Evolutionary conservation across 2,888 invertebrate genomes (phyloP).

Genomic region (Torymus texanus): DNA sequence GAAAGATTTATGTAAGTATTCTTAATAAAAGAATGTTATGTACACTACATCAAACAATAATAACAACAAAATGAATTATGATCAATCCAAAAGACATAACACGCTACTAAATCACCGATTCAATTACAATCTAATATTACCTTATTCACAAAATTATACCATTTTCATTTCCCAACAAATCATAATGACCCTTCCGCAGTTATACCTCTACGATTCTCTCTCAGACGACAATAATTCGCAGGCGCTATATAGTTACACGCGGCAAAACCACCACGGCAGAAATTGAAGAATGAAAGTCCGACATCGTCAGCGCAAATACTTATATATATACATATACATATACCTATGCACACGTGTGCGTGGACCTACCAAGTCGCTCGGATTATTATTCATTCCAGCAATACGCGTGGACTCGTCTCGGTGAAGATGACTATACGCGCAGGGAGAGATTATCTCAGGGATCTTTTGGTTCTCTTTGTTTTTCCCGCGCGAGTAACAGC

Average conservation of each 20-base stretch:
- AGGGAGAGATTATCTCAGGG: constrained; percentile 44
- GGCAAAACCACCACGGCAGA: constrained; percentile 9
- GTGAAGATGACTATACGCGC: not conserved
- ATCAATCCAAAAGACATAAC: too few relatives aligned
- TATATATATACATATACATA: too few relatives aligned
- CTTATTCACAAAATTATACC: not conserved
- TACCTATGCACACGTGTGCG: too few relatives aligned
- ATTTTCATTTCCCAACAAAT: not conserved
- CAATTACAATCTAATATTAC: too few relatives aligned
- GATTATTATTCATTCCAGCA: constrained; percentile 1
- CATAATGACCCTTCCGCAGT: not conserved
- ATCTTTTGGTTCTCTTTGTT: constrained; percentile 3
- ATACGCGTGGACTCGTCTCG: constrained; percentile 5
- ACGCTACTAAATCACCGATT: too few relatives aligned
- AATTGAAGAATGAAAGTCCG: constrained; percentile 19
- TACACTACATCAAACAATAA: too few relatives aligned
- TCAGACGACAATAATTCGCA: not conserved
- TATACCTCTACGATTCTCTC: not conserved
- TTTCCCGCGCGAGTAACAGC: not conserved
- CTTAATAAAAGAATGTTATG: too few relatives aligned
- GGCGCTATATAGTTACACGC: not conserved
- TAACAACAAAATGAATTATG: too few relatives aligned
- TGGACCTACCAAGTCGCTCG: too few relatives aligned
- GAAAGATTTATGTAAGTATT: too few relatives aligned
- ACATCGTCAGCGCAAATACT: not conserved